These are phyloP conservation scores for Trichogramma pretiosum DNA, from an alignment of 1,140 invertebrate genomes.

Conservation along the genomic window DNA sequence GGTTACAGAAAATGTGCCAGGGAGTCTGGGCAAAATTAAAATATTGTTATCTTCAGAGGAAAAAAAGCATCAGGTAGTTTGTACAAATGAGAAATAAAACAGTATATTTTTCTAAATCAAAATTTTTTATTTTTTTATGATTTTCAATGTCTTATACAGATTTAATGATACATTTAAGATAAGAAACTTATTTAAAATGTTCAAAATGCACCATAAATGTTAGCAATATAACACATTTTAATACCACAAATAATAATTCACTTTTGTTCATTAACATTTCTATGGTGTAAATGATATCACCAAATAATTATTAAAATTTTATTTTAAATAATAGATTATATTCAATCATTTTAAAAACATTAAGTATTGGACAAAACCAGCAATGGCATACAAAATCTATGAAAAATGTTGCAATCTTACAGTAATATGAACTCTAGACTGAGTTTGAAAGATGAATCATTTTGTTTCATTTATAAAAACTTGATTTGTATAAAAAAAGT, in stretches of 20 bases:
- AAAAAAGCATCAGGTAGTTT: too few relatives aligned
- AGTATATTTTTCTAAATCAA: background rate
- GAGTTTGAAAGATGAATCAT: too few relatives aligned
- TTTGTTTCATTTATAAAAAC: constrained; percentile 10
- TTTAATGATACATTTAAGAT: too few relatives aligned
- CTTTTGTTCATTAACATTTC: background rate
- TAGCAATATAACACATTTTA: constrained; percentile 1
- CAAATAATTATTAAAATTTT: background rate
- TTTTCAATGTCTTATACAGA: too few relatives aligned
- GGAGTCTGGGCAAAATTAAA: constrained; percentile 75
- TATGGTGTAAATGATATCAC: too few relatives aligned
- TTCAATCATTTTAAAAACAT: background rate
- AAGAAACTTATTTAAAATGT: constrained; percentile 4
- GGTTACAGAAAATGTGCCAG: constrained; percentile 68
- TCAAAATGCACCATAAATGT: constrained; percentile 11
- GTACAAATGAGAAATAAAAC: constrained; percentile 14
- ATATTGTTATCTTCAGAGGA: constrained; percentile 47
- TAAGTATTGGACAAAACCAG: too few relatives aligned
- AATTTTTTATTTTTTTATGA: too few relatives aligned
- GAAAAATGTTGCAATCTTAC: too few relatives aligned
- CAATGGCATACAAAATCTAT: too few relatives aligned
- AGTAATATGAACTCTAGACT: too few relatives aligned
- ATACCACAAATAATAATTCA: constrained; percentile 1
- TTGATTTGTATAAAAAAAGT: constrained; percentile 13
- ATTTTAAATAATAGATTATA: background rate